Conservation (phyloP, 2,888 invertebrate genomes). For the Epinotia nisella region DNA sequence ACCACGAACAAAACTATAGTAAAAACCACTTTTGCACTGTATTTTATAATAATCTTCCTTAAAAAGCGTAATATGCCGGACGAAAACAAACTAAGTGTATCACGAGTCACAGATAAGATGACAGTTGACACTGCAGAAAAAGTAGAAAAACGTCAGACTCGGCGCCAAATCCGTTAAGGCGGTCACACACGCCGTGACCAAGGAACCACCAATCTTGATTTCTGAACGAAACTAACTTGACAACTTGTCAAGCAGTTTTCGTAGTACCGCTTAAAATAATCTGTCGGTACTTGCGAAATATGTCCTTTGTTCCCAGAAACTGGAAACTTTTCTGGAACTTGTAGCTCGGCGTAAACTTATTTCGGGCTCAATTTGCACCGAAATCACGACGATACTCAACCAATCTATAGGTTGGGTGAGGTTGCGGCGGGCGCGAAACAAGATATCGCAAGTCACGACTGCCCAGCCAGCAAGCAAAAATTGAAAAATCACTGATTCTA, state of each 20-base stretch:
- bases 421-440: background rate
- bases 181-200: background rate
- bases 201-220: background rate
- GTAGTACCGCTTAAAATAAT: no score
- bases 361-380: no score
- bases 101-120: background rate
- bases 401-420: background rate
- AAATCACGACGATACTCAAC: conserved; percentile 6
- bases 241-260: background rate
- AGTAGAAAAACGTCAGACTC: background rate
- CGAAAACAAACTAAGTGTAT: background rate
- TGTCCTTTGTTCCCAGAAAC: no score
- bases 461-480: background rate
- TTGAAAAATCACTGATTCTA: background rate
- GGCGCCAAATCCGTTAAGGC: background rate
- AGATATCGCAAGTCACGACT: background rate
- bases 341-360: no score
- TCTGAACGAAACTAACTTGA: background rate
- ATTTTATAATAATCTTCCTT: background rate
- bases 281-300: no score
- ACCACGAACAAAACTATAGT: no score
- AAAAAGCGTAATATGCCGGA: background rate
- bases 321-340: no score
- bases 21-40: background rate
- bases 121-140: background rate